Evolutionary conservation across 2,113 vertebrate species (phyloP).

Genomic region (Austrofundulus limnaeus): DNA sequence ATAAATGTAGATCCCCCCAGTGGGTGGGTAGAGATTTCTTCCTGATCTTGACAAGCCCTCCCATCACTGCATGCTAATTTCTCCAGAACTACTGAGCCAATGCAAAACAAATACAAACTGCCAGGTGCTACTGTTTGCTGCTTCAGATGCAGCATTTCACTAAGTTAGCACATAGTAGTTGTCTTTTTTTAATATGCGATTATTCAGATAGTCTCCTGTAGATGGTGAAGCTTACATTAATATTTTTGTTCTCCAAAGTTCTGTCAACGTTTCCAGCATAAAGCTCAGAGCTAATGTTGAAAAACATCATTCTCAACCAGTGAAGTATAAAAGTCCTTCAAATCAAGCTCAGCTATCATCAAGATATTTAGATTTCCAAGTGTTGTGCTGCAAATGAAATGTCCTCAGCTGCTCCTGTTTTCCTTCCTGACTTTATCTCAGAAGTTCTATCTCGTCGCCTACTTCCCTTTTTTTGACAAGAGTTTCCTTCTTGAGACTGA

Average conservation of each 20-base stretch:
- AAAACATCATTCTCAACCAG: background rate
- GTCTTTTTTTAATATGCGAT: slow-evolving; percentile 38
- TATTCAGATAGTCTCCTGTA: slow-evolving; percentile 54
- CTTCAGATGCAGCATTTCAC: slow-evolving; percentile 40
- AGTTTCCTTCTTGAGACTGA: slow-evolving; percentile 32
- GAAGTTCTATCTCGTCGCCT: slow-evolving; percentile 32
- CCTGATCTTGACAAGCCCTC: slow-evolving; percentile 69
- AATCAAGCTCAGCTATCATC: background rate
- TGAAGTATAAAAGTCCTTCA: slow-evolving; percentile 39
- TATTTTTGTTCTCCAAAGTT: slow-evolving; percentile 27
- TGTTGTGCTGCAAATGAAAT: slow-evolving; percentile 7
- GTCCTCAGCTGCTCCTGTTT: slow-evolving; percentile 19
- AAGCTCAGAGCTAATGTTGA: slow-evolving; percentile 28
- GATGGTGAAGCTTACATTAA: slow-evolving; percentile 37
- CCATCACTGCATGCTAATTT: slow-evolving; percentile 69
- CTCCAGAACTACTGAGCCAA: slow-evolving; percentile 59
- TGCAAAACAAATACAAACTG: slow-evolving; percentile 68
- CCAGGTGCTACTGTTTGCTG: slow-evolving; percentile 41
- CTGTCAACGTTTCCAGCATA: slow-evolving; percentile 18
- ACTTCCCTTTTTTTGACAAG: slow-evolving; percentile 33
- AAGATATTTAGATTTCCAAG: slow-evolving; percentile 3
- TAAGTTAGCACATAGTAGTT: slow-evolving; percentile 46
- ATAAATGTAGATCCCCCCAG: slow-evolving; percentile 63
- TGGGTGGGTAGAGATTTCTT: slow-evolving; percentile 62
- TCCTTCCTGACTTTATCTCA: slow-evolving; percentile 28